Evolutionary conservation across 64 coral and sea anemone species (phyloP).

Genomic region (Trachythela sp.): DNA sequence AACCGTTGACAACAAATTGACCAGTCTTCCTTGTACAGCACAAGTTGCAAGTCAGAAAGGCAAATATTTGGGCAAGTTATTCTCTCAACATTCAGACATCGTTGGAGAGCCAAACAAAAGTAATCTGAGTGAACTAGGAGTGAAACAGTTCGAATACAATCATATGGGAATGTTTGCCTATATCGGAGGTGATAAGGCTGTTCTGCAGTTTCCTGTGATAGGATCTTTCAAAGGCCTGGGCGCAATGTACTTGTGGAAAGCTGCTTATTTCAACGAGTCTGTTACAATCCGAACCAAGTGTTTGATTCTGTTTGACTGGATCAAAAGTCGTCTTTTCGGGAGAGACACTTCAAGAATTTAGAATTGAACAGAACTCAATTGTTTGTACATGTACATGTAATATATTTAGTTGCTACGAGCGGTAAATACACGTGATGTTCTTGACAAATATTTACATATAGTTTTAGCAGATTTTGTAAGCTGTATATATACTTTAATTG

Average conservation of each 20-base stretch:
- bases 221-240: conserved; percentile 22
- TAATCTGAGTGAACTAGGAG: neutral
- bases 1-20: neutral
- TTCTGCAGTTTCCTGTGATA: neutral
- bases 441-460: too few relatives aligned
- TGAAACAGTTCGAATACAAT: neutral
- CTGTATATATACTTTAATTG: too few relatives aligned
- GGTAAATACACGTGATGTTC: too few relatives aligned
- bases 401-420: too few relatives aligned
- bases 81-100: neutral
- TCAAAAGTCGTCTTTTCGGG: neutral
- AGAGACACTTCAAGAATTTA: conserved; percentile 11
- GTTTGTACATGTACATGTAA: neutral
- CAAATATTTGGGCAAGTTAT: neutral
- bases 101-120: neutral
- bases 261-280: conserved; percentile 19
- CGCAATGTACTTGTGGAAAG: conserved; percentile 15
- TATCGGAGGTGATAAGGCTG: neutral
- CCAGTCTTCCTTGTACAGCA: neutral
- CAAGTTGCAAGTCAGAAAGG: conserved; percentile 23
- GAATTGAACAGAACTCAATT: neutral
- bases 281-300: conserved; percentile 18
- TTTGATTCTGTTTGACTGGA: conserved; percentile 16
- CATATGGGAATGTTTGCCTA: conserved; percentile 18
- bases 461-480: too few relatives aligned